These are phyloP conservation scores for Chiridota heheva DNA, from an alignment of 35 echinoderm and acorn worm genomes.

Conservation along the genomic window DNA sequence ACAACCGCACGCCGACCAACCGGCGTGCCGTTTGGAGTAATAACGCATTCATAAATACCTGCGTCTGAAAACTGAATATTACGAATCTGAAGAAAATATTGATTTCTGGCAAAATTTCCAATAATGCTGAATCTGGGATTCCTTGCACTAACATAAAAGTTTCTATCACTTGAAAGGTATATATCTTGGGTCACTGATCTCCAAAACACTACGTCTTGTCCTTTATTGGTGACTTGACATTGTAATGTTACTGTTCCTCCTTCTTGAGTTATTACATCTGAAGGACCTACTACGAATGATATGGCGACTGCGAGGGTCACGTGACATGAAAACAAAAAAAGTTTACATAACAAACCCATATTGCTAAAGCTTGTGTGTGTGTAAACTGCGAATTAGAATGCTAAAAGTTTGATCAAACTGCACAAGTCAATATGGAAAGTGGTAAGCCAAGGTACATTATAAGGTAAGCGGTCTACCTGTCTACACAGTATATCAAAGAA, in stretches of 20 bases:
- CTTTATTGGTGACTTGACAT: constrained; percentile 6
- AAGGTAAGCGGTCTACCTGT: too few relatives aligned
- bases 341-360: too few relatives aligned
- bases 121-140: background rate
- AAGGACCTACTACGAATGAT: background rate
- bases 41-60: constrained; percentile 22
- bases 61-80: constrained; percentile 2
- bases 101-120: background rate
- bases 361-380: too few relatives aligned
- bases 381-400: too few relatives aligned
- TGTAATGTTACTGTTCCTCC: background rate
- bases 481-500: too few relatives aligned
- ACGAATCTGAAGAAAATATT: constrained; percentile 12
- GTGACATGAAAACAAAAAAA: too few relatives aligned
- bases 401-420: too few relatives aligned
- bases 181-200: background rate
- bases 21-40: background rate
- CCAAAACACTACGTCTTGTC: constrained; percentile 16
- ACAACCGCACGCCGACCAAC: background rate
- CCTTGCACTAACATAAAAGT: background rate
- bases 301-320: too few relatives aligned
- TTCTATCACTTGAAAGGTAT: constrained; percentile 9
- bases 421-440: too few relatives aligned
- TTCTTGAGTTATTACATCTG: background rate
- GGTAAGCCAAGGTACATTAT: too few relatives aligned